Evolutionary conservation across 2,113 vertebrate species (phyloP), one percentile per base, ranked within the genome.

Genomic region (Mastomys coucha): DNA sequence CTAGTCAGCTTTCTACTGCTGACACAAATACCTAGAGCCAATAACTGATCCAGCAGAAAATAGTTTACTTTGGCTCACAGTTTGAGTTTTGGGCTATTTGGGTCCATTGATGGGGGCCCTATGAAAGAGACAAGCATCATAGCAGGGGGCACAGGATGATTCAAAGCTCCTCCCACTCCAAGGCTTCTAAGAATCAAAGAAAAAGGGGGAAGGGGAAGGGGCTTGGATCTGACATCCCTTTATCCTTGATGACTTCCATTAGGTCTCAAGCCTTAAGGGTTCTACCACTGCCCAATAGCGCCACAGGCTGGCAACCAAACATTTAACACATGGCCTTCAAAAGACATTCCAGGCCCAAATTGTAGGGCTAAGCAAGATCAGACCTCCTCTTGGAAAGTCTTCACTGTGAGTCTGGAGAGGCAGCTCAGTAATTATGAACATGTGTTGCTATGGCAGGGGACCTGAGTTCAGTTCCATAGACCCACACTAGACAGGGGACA

Each of bases 81-180:
- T n/a, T 84, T 63, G 14, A 49, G 31, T 9, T 56, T 56, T 51
- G 17, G 26, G 31, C 8, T n/a, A 31, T 19, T 72, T 31, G 73
- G 51, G 0, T 6, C 65, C 33, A 24, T 17, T 70, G 51, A 17
- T 58, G 20, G 19, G 20, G 13, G 6, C 39, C 28, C 53, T 49
- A 8, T 6, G 17, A n/a, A 53, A n/a, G 63, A 36, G n/a, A 2
- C 17, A 22, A 53, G 12, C 19, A 19, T 53, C 12, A 39, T 13
- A 19, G 16, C 2, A 5, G 14, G 39, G 33, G 33, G 3, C 2
- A 22, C 12, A 4, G 5, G 3, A 56, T 53, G 1, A 1, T 51
- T 16, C 3, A 26, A 60, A 58, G 13, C 10, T 24, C 13, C 49
- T 49, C 1, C 5, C 39, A 19, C 31, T 11, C 60, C 63, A 1